Base-by-base conservation (phyloP, 2,113 vertebrate genomes). In the Phaetusa simplex region DNA sequence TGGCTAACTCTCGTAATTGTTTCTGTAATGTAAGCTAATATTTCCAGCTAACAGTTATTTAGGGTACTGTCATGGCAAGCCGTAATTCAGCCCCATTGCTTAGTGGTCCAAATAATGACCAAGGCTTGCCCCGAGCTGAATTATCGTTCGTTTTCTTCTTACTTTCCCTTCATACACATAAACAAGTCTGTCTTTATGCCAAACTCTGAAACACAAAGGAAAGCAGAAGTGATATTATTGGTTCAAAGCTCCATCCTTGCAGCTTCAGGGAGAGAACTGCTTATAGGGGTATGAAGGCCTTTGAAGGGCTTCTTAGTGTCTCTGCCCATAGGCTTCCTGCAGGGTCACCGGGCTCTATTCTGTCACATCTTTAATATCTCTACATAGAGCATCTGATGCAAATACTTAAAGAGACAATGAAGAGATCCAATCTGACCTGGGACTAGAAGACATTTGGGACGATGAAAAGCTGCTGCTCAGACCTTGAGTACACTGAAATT, bases 1-100 rank as follows among this genome's bases (percentile, higher is more conserved):
- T 94, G 86, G 83, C 72, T 97, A 94, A 92, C 82, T 91, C 89
- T 71, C 4, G 11, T 94, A 97, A 95, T 94, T 96, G 89, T 97
- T 94, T 86, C 87, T 94, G 79, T 91, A 96, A 96, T 81, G 59
- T 88, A 94, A 86, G 74, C 83, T 91, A 90, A 82, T 96, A 77
- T 94, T 87, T 96, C 81, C 42, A 82, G 67, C 86, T 95, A 90
- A 83, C 62, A 86, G 93, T 97, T 95, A 95, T 94, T 95, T 95
- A 97, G 67, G 78, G 65, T 70, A n/a, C 50, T 96, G 89, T 91
- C 93, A 80, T 6, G 45, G 89, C 29, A 80, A 91, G 74, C 36
- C 1, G 1, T 95, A 93, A 94, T 77, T 96, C 93, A 96, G 8
- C 29, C 50, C 42, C 0, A 0, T 88, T 94, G 84, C 87, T 64